These are phyloP conservation scores for Holothuria glaberrima DNA, from an alignment of 35 echinoderm and acorn worm species.

Conservation along the genomic window DNA sequence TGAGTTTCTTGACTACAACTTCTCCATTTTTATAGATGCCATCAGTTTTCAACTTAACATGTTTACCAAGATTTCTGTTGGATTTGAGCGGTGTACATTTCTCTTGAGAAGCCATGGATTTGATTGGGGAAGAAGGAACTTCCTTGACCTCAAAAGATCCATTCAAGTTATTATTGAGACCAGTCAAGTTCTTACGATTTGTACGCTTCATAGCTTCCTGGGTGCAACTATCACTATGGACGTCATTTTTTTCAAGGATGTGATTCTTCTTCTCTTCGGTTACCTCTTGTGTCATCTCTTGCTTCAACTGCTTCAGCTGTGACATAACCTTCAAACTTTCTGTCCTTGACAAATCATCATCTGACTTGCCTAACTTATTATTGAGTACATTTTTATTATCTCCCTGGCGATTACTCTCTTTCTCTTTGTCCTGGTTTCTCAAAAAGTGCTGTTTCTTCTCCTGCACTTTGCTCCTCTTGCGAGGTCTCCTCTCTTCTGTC, in stretches of 20 bases:
- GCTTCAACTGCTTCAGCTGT: neutral
- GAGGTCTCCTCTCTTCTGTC: constrained; percentile 24
- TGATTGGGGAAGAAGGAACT: neutral
- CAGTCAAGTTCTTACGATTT: neutral
- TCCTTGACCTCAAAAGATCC: constrained; percentile 33
- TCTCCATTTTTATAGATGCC: constrained; percentile 52
- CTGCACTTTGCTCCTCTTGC: constrained; percentile 28
- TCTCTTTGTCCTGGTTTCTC: too few relatives aligned
- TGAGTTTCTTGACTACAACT: constrained; percentile 22
- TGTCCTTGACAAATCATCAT: too few relatives aligned
- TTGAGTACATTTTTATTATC: neutral
- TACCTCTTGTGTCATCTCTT: neutral
- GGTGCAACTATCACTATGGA: too few relatives aligned
- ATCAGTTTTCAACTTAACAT: neutral
- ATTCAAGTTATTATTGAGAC: constrained; percentile 1
- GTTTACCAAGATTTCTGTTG: neutral
- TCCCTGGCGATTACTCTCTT: neutral
- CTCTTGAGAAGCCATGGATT: neutral
- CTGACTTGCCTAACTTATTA: too few relatives aligned
- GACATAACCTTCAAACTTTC: neutral
- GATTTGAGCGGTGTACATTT: constrained; percentile 3
- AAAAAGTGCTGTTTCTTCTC: constrained; percentile 4
- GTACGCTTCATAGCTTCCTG: neutral
- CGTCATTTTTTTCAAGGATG: too few relatives aligned
- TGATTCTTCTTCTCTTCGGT: neutral